Base-by-base conservation (phyloP, 2,113 vertebrate genomes). In the Gila orcuttii region DNA sequence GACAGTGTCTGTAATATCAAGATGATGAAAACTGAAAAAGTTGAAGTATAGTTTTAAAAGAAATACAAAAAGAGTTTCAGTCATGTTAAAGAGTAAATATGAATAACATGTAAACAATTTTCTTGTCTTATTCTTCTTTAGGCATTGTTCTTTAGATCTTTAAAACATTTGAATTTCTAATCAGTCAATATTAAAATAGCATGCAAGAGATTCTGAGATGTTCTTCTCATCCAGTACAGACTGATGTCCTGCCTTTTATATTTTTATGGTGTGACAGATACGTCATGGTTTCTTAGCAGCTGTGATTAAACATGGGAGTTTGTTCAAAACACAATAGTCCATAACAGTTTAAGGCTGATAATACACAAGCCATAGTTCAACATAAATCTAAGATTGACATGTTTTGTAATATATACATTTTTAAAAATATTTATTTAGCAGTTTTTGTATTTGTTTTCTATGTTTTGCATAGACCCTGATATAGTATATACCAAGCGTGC, bases 11-110 rank as follows among this genome's bases (percentile, higher is more conserved):
- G 66, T 83, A n/a, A 83, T 0, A 2, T 45, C 64, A 15, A 36
- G 1, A 12, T 55, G 66, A 55, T 55, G 81, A 73, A 36, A 83
- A 71, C 66, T 19, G 23, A 57, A 6, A 69, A 39, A 69, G 3
- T 36, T 71, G 10, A 83, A 25, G 31, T 71, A 83, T 5, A 71
- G 6, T 57, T 71, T 83, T 4, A 83, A n/a, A 2, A 83, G 19
- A 10, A 83, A 33, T 71, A 83, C 66, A 83, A 83, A 83, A 36
- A 83, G 47, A 15, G 31, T 83, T 71, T 83, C 81, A 71, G 6
- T 57, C 81, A 83, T 83, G 52, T 9, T 71, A 7, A 36, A 79
- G 5, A 12, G 33, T 28, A 45, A 73, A 45, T 73, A 45, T 42
- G 21, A 45, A 73, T 73, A 45, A n/a, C 10, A 45, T 28, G 28